Conservation (phyloP, 2,113 vertebrate species). For the Nycticorax nycticorax region DNA sequence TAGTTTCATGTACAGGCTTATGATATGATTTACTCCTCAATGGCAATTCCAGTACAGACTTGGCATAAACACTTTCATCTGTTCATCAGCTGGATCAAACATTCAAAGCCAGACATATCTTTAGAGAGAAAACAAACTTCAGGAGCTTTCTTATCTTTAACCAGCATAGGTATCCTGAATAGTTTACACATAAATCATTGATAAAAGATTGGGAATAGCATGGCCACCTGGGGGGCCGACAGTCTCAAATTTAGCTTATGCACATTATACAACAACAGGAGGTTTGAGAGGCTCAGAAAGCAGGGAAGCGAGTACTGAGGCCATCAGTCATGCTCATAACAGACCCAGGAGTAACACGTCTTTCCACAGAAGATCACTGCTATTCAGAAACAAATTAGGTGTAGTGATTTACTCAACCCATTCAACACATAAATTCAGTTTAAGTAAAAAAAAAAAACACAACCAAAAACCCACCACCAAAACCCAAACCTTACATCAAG, state of each 20-base stretch:
- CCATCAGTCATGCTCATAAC: background rate
- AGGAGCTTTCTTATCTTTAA: slow-evolving; percentile 12
- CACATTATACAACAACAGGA: background rate
- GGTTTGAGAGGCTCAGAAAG: background rate
- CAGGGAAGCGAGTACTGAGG: background rate
- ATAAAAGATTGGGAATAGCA: background rate
- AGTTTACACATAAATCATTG: slow-evolving; percentile 19
- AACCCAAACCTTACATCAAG: background rate
- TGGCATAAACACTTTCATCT: background rate
- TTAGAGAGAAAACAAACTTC: slow-evolving; percentile 4
- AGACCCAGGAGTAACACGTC: background rate
- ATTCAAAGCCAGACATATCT: background rate
- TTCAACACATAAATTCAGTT: background rate
- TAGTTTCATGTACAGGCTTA: background rate
- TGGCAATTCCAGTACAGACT: background rate
- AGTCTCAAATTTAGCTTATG: background rate
- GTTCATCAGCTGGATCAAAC: background rate
- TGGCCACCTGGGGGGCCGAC: background rate
- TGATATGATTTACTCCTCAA: background rate
- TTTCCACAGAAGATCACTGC: background rate
- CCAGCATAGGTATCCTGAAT: background rate
- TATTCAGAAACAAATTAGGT: background rate
- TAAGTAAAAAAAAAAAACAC: background rate
- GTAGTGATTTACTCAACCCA: background rate
- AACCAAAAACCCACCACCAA: background rate